A percentile compares a stretch with the other conserved stretches of the same genome.
phyloP scores from a whole-genome alignment of 2,113 vertebrate genomes.

The Cryptoleucopteryx plumbea region DNA sequence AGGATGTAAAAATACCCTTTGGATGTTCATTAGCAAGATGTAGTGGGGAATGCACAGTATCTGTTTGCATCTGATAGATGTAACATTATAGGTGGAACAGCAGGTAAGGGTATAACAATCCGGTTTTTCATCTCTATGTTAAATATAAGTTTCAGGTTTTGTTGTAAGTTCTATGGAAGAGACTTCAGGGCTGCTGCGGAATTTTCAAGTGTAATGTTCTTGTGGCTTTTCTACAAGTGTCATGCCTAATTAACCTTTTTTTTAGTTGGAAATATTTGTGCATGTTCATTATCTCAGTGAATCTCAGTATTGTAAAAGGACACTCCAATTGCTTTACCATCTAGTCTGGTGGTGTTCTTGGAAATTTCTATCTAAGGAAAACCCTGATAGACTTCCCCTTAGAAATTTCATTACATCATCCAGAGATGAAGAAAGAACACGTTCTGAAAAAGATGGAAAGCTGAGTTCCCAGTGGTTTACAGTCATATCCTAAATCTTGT shows the following conservation, averaged over 20 bases:
- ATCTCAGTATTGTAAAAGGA: neutral
- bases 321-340: neutral
- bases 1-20: neutral
- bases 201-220: neutral
- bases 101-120: neutral
- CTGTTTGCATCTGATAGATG: neutral
- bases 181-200: neutral
- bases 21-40: neutral
- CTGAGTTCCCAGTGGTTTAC: neutral
- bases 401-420: neutral
- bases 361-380: neutral
- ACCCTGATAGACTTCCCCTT: neutral
- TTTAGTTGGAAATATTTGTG: neutral
- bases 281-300: neutral
- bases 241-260: neutral
- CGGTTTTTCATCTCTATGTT: neutral
- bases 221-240: neutral
- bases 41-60: neutral
- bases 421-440: neutral
- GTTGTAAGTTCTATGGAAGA: neutral
- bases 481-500: neutral
- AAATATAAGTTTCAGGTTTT: neutral
- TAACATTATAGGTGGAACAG: neutral
- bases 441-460: neutral
- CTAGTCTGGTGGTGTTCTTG: neutral